phyloP scores from a whole-genome alignment of 1,140 invertebrate species.

The Euwallacea fornicatus region DNA sequence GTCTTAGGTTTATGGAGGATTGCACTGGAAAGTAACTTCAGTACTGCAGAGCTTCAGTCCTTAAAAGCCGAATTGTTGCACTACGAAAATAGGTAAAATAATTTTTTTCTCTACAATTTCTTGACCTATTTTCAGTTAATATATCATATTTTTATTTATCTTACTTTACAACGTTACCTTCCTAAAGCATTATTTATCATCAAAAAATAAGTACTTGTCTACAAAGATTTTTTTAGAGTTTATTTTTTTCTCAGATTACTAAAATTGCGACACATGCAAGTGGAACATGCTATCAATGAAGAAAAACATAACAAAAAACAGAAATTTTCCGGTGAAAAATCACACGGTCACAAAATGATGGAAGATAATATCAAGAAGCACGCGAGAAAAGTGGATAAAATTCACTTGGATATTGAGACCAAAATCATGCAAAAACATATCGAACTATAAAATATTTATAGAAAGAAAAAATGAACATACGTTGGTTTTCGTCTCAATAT shows the following conservation, averaged over 20 bases:
- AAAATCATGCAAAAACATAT: constrained; percentile 75
- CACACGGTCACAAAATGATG: constrained; percentile 62
- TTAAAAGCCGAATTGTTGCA: constrained; percentile 85
- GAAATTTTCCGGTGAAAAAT: constrained; percentile 64
- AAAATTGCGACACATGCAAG: constrained; percentile 80
- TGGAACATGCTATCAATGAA: constrained; percentile 68
- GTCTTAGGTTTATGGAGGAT: constrained; percentile 72
- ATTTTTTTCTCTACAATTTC: too few species aligned
- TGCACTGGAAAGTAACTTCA: constrained; percentile 78
- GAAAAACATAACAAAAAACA: constrained; percentile 64
- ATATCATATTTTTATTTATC: neutral
- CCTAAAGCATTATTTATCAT: too few species aligned
- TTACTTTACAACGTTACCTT: too few species aligned
- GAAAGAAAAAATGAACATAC: too few species aligned
- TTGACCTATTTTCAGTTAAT: too few species aligned
- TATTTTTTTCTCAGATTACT: constrained; percentile 60
- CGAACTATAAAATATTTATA: constrained; percentile 61
- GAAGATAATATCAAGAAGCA: constrained; percentile 80
- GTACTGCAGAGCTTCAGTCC: constrained; percentile 77
- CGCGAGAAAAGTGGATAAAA: constrained; percentile 80
- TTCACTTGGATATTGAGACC: constrained; percentile 78
- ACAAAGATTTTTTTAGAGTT: constrained; percentile 1
- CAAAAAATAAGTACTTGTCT: neutral
- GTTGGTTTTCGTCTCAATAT: too few species aligned
- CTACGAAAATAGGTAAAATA: constrained; percentile 69